Percentiles rank a stretch among this genome's conserved stretches.
phyloP scores from a whole-genome alignment of 1,140 invertebrate genomes.

The Nomia melanderi region DNA sequence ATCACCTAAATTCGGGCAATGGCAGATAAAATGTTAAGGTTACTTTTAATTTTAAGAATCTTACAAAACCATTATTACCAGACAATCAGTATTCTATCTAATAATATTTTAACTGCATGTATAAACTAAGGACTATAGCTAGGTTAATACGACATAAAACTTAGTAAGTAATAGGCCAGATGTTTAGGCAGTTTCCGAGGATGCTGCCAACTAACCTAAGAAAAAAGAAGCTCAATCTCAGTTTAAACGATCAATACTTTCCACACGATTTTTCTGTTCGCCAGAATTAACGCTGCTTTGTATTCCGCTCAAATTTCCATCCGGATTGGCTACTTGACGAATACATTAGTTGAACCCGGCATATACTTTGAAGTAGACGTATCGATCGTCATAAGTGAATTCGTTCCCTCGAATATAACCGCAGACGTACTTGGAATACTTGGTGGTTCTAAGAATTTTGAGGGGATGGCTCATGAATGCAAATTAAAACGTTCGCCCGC shows the following conservation, averaged over 20 bases:
- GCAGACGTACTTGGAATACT: slow-evolving; percentile 63
- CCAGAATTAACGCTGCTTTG: slow-evolving; percentile 6
- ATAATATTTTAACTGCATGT: too few relatives aligned
- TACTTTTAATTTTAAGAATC: too few relatives aligned
- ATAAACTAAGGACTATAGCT: too few relatives aligned
- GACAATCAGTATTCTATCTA: too few relatives aligned
- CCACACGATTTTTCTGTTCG: not conserved
- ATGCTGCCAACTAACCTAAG: not conserved
- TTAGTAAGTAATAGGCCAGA: too few relatives aligned
- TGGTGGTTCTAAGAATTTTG: slow-evolving; percentile 71
- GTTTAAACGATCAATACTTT: not conserved
- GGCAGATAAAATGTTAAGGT: too few relatives aligned
- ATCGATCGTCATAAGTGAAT: slow-evolving; percentile 67
- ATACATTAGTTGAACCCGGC: slow-evolving; percentile 19
- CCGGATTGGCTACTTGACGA: slow-evolving; percentile 8
- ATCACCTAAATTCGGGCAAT: too few relatives aligned
- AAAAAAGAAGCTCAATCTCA: not conserved
- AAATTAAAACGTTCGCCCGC: slow-evolving; percentile 74
- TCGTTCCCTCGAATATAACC: slow-evolving; percentile 60
- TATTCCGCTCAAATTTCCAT: not conserved
- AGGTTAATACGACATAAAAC: too few relatives aligned
- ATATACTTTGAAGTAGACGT: slow-evolving; percentile 47
- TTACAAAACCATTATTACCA: too few relatives aligned
- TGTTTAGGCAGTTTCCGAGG: not conserved
- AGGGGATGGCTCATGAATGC: slow-evolving; percentile 75